phyloP scores from a whole-genome alignment of 1,140 invertebrate species.

The Drosophila orosa region DNA sequence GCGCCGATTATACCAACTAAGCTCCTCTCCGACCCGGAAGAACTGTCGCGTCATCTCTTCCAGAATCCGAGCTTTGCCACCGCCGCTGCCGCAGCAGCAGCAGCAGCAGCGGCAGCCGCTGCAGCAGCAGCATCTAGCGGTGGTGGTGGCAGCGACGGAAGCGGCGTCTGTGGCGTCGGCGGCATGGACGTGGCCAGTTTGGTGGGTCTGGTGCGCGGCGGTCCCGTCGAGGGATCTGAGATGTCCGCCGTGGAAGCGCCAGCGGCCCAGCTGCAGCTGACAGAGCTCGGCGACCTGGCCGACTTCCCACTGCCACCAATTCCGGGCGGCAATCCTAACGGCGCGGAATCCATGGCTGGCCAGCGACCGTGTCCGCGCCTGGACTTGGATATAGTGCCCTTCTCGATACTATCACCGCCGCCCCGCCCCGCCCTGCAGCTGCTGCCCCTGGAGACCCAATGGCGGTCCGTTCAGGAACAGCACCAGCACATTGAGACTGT shows the following conservation, averaged over 20 bases:
- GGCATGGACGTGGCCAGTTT: slow-evolving; percentile 57
- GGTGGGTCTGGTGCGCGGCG: slow-evolving; percentile 69
- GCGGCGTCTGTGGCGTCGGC: slow-evolving; percentile 4
- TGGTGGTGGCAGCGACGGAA: slow-evolving; percentile 2
- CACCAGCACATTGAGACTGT: slow-evolving; percentile 70
- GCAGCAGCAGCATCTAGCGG: slow-evolving; percentile 34
- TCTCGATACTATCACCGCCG: slow-evolving; percentile 79
- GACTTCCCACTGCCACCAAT: slow-evolving; percentile 80
- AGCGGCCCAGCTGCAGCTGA: slow-evolving; percentile 15
- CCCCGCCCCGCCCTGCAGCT: slow-evolving; percentile 68
- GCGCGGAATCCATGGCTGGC: slow-evolving; percentile 11
- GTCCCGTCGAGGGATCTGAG: slow-evolving; percentile 59
- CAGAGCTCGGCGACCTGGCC: slow-evolving; percentile 58
- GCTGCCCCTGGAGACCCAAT: slow-evolving; percentile 60
- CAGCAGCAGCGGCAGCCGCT: slow-evolving; percentile 51
- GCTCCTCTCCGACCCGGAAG: slow-evolving; percentile 91
- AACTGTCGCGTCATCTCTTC: slow-evolving; percentile 91
- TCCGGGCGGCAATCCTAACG: slow-evolving; percentile 38
- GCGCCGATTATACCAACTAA: slow-evolving; percentile 93
- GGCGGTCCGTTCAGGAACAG: slow-evolving; percentile 42
- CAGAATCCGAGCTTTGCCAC: slow-evolving; percentile 85
- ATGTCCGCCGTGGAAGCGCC: slow-evolving; percentile 51
- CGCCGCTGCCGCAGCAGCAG: slow-evolving; percentile 58
- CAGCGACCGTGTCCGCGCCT: slow-evolving; percentile 51
- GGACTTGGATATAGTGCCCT: slow-evolving; percentile 79